Evolutionary conservation across 2,888 invertebrate genomes (phyloP), one percentile per base, ranked within the genome.

Genomic region (Eupithecia subumbrata): DNA sequence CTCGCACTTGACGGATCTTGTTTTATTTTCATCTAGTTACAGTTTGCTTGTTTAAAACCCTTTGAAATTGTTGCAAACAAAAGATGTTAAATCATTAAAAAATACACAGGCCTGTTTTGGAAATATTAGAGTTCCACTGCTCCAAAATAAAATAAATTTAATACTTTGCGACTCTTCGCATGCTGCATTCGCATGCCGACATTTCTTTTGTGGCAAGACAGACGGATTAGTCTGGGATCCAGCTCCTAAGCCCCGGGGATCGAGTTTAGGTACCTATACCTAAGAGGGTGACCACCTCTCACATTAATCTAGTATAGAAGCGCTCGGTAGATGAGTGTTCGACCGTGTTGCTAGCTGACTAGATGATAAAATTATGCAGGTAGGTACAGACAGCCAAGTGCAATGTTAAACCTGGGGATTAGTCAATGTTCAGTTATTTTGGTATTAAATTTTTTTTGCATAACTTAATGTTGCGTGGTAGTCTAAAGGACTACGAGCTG

Each of bases 171-270:
- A 71, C 43, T 40, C 45, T 67, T 66, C 56, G 66, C 68, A 64
- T 71, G 72, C 72, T 66, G 45, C 70, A 69, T 67, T 56, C 63
- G 56, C 56, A 56, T 56, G 56, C 60, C 40, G 67, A 63, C 56
- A 25, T 75, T 73, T 67, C 71, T 78, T 77, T 74, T 75, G 76
- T 77, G 69, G 76, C 76, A 77, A 76, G 69, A 80, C 76, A 81
- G 76, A 78, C 80, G 74, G 73, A 81, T 71, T 75, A 72, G 78
- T 79, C 74, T 76, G 74, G 68, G 56, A 76, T 75, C 45, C 76
- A 69, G 71, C 75, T 78, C 66, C 76, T 80, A 77, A 81, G 77
- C 77, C 77, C 79, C 48, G 71, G 74, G 78, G 78, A 60, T 25
- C 60, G 60, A 60, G 60, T 1, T 60, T 60, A 60, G 60, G 60